Evolutionary conservation across 2,113 vertebrate genomes (phyloP), one percentile per base, ranked within the genome.

Genomic region (Etia nguti): DNA sequence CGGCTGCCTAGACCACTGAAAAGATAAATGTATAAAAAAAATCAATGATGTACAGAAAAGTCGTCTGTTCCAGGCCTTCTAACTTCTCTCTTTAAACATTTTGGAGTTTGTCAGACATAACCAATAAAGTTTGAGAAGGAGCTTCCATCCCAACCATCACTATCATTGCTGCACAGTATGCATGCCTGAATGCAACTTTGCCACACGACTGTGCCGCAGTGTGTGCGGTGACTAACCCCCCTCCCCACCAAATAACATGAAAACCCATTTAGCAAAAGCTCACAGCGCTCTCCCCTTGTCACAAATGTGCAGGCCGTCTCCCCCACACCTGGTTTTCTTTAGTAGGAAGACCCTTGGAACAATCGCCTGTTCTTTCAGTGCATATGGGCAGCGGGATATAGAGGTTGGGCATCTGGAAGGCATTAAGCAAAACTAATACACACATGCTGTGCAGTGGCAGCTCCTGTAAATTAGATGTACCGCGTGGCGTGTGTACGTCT

Each of bases 361-460:
- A 95, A 95, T 95, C 62, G 68, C 59, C 82, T 86, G 88, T 92
- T 95, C 90, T 92, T 86, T 87, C 8, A 7, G 86, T 75, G 81
- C 1, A 22, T 68, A 59, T 2, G 68, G 81, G 75, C 85, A 85
- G 81, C 54, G 43, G 83, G 79, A 89, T 65, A 73, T 24, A 77
- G 85, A 62, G 46, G 50, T 36, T 5, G 36, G 52, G 90, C 95
- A 95, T 95, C 95, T 96, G 96, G 96, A 95, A 95, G 85, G 38
- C 80, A 94, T 96, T 96, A 96, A 41, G 29, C 26, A 24, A 56
- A 24, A 83, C 93, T 92, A 94, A 94, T 83, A 90, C 91, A 86
- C 83, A 79, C 86, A 79, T 80, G 89, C 92, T 81, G 90, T 62
- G 59, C 87, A 87, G 88, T 85, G 90, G 90, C 90, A 89, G 90